Percentiles rank a stretch among this genome's conserved stretches.
phyloP scores from a whole-genome alignment of 30 jellyfish, hydroid and myxozoan genomes.

The Turritopsis rubra region DNA sequence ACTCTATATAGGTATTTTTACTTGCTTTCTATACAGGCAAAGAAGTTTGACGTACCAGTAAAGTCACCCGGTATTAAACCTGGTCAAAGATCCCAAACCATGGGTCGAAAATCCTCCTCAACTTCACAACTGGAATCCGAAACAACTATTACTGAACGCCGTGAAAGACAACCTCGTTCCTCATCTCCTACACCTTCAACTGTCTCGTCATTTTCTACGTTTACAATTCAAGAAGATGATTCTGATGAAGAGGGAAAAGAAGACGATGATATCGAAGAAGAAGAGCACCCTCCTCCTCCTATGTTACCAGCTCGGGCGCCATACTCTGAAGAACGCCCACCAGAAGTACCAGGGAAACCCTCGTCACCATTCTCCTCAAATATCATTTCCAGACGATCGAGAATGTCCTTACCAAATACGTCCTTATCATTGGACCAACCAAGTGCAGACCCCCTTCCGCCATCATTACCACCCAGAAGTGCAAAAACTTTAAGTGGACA shows the following conservation, averaged over 20 bases:
- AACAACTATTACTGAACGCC: constrained; percentile 9
- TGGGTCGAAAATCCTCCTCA: constrained; percentile 22
- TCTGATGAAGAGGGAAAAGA: constrained; percentile 18
- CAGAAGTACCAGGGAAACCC: constrained; percentile 26
- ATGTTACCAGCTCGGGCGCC: constrained; percentile 27
- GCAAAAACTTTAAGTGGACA: not conserved
- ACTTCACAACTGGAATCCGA: constrained; percentile 1
- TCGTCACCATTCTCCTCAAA: not conserved
- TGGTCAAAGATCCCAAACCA: constrained; percentile 17
- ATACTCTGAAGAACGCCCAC: constrained; percentile 13
- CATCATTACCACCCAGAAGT: constrained; percentile 13
- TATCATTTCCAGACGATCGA: not conserved
- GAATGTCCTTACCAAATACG: not conserved
- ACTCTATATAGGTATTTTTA: not conserved
- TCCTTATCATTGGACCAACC: not conserved
- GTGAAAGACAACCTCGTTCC: not conserved
- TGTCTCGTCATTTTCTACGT: constrained; percentile 22
- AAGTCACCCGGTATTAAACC: constrained; percentile 99
- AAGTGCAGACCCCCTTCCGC: not conserved
- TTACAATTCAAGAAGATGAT: constrained; percentile 12
- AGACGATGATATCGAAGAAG: constrained; percentile 5
- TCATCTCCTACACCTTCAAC: constrained; percentile 36
- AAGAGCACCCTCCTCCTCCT: constrained; percentile 23
- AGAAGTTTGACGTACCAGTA: constrained; percentile 61
- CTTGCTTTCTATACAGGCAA: constrained; percentile 39